A percentile compares a stretch with the other conserved stretches of the same genome.
Conservation (phyloP, 2,888 invertebrate genomes). For the Leptinotarsa juncta region DNA sequence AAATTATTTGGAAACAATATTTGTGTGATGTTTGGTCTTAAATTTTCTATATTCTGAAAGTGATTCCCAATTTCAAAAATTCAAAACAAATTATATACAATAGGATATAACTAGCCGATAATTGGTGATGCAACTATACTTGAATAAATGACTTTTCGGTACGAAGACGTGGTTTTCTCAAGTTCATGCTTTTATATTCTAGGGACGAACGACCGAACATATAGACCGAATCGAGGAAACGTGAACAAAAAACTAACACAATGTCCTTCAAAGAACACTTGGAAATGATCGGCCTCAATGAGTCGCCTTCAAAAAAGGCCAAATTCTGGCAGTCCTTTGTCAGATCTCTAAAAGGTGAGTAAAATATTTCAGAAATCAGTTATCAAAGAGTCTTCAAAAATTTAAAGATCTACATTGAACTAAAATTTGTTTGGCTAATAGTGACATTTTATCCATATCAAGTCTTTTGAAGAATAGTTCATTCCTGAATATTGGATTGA, state of each 20-base stretch:
- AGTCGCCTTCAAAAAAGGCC: constrained; percentile 91
- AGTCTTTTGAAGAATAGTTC: too few species aligned
- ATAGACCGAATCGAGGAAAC: constrained; percentile 65
- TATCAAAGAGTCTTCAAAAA: too few species aligned
- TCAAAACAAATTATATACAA: too few species aligned
- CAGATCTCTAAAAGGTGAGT: constrained; percentile 87
- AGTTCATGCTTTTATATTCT: constrained; percentile 51
- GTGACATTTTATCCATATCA: too few species aligned
- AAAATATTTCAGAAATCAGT: constrained; percentile 55
- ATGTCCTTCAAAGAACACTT: constrained; percentile 92
- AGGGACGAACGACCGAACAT: constrained; percentile 79
- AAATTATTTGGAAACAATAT: too few species aligned
- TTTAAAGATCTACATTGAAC: too few species aligned
- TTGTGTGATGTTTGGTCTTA: too few species aligned
- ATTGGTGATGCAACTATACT: not conserved
- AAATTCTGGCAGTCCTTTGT: constrained; percentile 95
- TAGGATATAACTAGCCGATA: too few species aligned
- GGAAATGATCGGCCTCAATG: constrained; percentile 94
- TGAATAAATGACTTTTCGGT: not conserved
- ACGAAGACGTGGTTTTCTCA: not conserved
- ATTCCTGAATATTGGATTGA: too few species aligned
- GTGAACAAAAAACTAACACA: constrained; percentile 55
- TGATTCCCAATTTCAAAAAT: too few species aligned
- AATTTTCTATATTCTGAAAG: too few species aligned
- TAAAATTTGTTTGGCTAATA: too few species aligned